Conservation (phyloP, 1,140 invertebrate genomes). For the Metaphire vulgaris region DNA sequence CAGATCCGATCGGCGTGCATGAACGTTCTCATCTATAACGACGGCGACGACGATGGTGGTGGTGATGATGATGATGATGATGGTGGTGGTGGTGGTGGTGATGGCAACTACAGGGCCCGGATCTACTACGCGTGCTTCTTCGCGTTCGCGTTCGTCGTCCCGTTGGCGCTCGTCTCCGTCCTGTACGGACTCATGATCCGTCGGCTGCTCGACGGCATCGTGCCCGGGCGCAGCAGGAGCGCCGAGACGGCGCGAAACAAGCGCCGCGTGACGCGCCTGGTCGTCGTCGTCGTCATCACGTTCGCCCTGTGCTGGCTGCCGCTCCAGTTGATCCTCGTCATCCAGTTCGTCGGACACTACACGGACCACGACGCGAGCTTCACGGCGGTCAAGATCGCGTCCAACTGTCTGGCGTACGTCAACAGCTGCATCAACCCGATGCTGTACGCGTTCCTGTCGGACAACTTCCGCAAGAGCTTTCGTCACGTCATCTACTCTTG, state of each 20-base stretch:
- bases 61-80: neutral
- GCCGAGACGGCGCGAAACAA: constrained; percentile 72
- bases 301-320: constrained; percentile 94
- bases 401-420: constrained; percentile 60
- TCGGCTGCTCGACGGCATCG: constrained; percentile 52
- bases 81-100: neutral
- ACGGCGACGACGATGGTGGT: neutral
- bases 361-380: constrained; percentile 34
- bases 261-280: constrained; percentile 78
- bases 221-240: constrained; percentile 65
- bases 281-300: constrained; percentile 84
- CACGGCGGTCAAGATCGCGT: constrained; percentile 72
- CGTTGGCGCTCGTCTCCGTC: constrained; percentile 66
- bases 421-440: constrained; percentile 27
- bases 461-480: constrained; percentile 30
- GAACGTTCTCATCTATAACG: constrained; percentile 22
- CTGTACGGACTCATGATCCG: constrained; percentile 86
- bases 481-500: constrained; percentile 9
- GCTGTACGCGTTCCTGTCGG: constrained; percentile 24
- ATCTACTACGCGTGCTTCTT: constrained; percentile 51
- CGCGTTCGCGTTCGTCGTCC: constrained; percentile 52
- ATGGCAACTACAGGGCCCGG: neutral
- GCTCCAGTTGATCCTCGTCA: constrained; percentile 64
- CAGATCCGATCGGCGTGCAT: constrained; percentile 38
- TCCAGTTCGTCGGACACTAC: constrained; percentile 46